Evolutionary conservation across 2,888 invertebrate species (phyloP).

Genomic region (Phania funesta): DNA sequence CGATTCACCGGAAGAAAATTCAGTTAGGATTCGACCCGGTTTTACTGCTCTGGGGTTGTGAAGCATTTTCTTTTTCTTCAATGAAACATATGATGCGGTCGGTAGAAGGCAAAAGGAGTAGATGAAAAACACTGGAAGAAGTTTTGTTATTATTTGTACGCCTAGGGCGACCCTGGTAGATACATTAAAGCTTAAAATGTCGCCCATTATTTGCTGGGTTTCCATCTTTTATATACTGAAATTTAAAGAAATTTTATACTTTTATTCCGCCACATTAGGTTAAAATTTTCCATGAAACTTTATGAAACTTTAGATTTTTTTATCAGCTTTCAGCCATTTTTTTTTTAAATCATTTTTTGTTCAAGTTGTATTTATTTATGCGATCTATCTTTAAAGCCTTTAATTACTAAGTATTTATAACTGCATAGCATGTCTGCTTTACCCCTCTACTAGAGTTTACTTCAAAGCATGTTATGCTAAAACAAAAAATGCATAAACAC

Average conservation of each 20-base stretch:
- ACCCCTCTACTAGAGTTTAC: conserved; percentile 1
- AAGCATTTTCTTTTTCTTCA: too few relatives aligned
- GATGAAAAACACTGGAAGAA: too few relatives aligned
- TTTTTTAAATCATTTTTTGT: conserved; percentile 3
- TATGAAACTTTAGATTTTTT: conserved; percentile 21
- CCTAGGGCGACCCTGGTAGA: too few relatives aligned
- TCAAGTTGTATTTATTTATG: conserved; percentile 44
- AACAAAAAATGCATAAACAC: conserved; percentile 3
- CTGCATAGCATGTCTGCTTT: conserved; percentile 46
- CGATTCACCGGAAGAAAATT: too few relatives aligned
- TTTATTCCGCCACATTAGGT: not conserved
- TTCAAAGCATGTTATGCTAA: conserved; percentile 41
- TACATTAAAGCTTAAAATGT: not conserved
- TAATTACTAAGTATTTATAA: conserved; percentile 66
- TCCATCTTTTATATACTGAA: too few relatives aligned
- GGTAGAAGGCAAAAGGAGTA: too few relatives aligned
- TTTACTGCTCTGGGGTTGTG: too few relatives aligned
- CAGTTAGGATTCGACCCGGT: too few relatives aligned
- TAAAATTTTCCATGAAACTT: conserved; percentile 13
- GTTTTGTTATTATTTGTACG: too few relatives aligned
- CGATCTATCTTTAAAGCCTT: conserved; percentile 61
- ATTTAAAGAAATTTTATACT: not conserved
- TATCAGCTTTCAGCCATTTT: not conserved
- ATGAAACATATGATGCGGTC: too few relatives aligned
- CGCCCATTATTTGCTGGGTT: too few relatives aligned